Base-by-base conservation (phyloP, 2,888 invertebrate species). In the Hesperia comma region DNA sequence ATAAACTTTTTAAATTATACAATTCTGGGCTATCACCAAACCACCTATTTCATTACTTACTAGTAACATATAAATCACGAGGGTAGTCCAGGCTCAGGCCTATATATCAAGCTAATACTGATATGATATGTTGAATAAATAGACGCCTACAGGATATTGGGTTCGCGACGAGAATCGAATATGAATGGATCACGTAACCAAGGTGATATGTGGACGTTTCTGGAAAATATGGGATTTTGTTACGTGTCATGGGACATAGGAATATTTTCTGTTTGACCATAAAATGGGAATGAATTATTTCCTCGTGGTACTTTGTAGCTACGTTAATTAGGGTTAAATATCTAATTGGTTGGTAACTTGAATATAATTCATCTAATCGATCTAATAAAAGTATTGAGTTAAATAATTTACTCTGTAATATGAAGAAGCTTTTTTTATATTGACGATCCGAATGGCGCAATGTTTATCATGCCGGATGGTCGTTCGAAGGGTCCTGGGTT, bases 81-180 rank as follows among this genome's bases (percentile, higher is more conserved):
- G 61, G 54, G 21, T 46, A 61, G 46, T 46, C 37, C 60, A 33
- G 55, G 53, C 53, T 60, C 66, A 81, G 81, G 83, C 87, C 87
- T 87, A 90, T 92, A 92, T 90, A 91, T 92, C 92, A 92, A 79
- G 83, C 90, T 91, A 91, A 92, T 88, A 84, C 85, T 85, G 89
- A 90, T 92, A 87, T 90, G 91, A 91, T 90, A 90, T 90, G 90
- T 90, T 92, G 89, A 92, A 93, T 92, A 93, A 93, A 93, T 91
- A 93, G 90, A 77, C 84, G 83, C 80, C 76, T 76, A 72, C 82
- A 87, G 87, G 90, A 89, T 88, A 90, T 90, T 88, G 88, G 86
- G 83, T 86, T 79, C 77, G 74, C 76, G 76, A 72, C 71, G 77
- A 76, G 78, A 82, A 85, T 86, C 82, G 80, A 85, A 83, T 86